A percentile compares a stretch with the other conserved stretches of the same genome.
These are phyloP conservation scores for Mantis religiosa DNA, from an alignment of 2,888 invertebrate species.

Conservation along the genomic window DNA sequence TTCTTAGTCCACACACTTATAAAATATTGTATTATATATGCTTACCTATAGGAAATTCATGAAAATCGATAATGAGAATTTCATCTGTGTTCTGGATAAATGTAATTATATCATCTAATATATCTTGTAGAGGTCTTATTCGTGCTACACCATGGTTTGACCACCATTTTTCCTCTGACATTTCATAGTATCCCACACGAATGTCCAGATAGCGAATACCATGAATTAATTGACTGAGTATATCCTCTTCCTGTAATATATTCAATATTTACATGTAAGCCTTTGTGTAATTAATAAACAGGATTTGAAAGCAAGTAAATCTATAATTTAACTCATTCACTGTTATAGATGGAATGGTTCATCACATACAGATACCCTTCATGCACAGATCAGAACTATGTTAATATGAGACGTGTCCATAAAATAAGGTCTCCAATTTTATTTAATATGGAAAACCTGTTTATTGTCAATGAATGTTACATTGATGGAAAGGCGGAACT, in stretches of 20 bases:
- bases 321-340: too few relatives aligned
- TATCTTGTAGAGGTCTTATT: slow-evolving; percentile 47
- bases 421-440: too few relatives aligned
- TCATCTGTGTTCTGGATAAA: slow-evolving; percentile 56
- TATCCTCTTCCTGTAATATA: slow-evolving; percentile 50
- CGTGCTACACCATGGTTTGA: slow-evolving; percentile 54
- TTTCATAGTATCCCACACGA: slow-evolving; percentile 51
- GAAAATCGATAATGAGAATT: slow-evolving; percentile 57
- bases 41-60: slow-evolving; percentile 56
- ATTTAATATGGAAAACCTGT: too few relatives aligned
- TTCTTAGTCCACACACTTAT: too few relatives aligned
- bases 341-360: too few relatives aligned
- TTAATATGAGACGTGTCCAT: too few relatives aligned
- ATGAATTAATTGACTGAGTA: slow-evolving; percentile 55
- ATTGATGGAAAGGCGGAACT: too few relatives aligned
- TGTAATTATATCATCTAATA: slow-evolving; percentile 50
- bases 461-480: too few relatives aligned
- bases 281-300: too few relatives aligned
- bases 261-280: background rate
- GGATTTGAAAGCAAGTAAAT: too few relatives aligned
- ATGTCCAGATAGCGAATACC: slow-evolving; percentile 60
- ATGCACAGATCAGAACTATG: too few relatives aligned
- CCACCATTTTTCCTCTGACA: slow-evolving; percentile 42
- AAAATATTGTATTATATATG: slow-evolving; percentile 5
- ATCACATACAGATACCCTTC: too few relatives aligned